Conservation (phyloP, 2,113 vertebrate species). For the Herpailurus yagouaroundi region DNA sequence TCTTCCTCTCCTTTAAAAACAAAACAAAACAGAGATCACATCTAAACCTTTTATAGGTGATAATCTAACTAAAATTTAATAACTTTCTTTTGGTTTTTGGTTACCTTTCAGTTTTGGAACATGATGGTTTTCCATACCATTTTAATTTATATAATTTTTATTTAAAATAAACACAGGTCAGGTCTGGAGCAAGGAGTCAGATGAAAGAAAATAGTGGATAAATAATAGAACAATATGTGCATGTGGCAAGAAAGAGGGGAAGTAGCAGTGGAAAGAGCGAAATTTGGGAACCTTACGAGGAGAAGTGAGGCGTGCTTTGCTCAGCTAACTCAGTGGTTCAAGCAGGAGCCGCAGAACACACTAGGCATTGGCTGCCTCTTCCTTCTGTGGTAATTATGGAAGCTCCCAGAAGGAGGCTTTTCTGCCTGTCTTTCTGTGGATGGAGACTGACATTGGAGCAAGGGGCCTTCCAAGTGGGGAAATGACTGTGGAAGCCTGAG, state of each 20-base stretch:
- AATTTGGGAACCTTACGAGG: background rate
- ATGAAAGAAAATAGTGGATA: background rate
- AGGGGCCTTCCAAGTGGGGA: background rate
- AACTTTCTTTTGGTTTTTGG: conserved; percentile 1
- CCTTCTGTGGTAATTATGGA: background rate
- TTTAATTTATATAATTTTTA: background rate
- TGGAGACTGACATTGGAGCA: background rate
- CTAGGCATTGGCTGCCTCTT: background rate
- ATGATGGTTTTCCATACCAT: background rate
- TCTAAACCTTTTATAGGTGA: background rate
- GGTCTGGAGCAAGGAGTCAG: background rate
- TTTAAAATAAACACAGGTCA: background rate
- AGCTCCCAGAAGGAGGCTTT: background rate
- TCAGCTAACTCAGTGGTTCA: background rate
- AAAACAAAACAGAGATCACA: background rate
- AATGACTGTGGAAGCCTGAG: background rate
- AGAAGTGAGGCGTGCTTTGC: background rate
- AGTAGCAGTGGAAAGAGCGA: background rate
- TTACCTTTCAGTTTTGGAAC: conserved; percentile 46
- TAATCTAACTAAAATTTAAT: background rate
- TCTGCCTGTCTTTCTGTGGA: background rate
- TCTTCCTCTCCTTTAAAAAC: background rate
- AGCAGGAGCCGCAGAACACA: background rate
- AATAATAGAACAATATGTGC: background rate
- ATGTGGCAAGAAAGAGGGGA: background rate